phyloP scores from a whole-genome alignment of 1,140 invertebrate species.

The Drosophila pachea region DNA sequence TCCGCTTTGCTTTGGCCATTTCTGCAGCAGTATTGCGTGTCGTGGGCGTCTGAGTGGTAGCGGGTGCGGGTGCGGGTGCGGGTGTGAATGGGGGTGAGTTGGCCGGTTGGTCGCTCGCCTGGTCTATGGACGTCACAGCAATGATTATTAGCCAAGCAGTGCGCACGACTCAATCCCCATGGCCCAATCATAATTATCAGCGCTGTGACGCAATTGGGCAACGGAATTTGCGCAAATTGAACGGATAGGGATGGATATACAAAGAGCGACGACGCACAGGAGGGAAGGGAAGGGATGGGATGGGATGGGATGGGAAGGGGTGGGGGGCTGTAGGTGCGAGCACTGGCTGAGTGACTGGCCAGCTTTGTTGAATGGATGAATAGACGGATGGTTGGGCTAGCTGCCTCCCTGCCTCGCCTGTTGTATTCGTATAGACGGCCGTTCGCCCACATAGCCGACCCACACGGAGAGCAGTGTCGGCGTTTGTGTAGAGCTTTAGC shows the following conservation, averaged over 20 bases:
- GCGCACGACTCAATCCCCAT: conserved; percentile 40
- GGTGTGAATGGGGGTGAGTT: not conserved
- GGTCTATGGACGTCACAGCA: conserved; percentile 20
- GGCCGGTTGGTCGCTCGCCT: not conserved
- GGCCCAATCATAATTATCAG: conserved; percentile 62
- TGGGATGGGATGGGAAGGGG: not conserved
- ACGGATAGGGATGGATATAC: conserved; percentile 52
- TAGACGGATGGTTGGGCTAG: no score
- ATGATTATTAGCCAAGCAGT: conserved; percentile 28
- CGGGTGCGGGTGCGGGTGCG: no score
- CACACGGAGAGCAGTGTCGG: conserved; percentile 14
- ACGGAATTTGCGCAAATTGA: conserved; percentile 70
- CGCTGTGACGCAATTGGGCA: conserved; percentile 67
- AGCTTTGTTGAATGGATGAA: no score
- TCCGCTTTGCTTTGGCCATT: no score
- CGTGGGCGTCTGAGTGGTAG: not conserved
- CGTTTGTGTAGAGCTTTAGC: not conserved
- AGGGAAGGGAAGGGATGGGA: not conserved
- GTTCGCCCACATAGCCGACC: conserved; percentile 14
- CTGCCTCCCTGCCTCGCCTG: no score
- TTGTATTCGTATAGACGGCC: not conserved
- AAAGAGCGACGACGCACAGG: not conserved
- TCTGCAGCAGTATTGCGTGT: not conserved
- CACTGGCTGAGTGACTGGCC: no score
- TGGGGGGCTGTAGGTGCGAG: not conserved